Evolutionary conservation across 2,797 vertebrate genomes (phyloP).

Genomic region (Lagorchestes hirsutus): DNA sequence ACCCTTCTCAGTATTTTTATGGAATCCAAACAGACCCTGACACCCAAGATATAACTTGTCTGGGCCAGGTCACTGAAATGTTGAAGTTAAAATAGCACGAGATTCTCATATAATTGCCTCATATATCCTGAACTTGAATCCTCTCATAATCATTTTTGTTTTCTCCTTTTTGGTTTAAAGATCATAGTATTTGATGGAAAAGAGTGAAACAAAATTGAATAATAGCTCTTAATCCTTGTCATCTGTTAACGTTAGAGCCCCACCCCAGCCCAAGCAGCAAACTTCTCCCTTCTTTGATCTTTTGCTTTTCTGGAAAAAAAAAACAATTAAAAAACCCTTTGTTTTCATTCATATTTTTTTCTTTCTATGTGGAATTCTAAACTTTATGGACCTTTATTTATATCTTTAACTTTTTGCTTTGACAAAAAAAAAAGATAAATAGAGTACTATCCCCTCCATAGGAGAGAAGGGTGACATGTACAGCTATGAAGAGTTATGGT

Average conservation of each 20-base stretch:
- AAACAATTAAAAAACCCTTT: not conserved
- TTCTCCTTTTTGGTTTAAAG: not conserved
- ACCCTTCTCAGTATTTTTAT: not conserved
- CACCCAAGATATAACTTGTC: not conserved
- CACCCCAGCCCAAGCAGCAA: not conserved
- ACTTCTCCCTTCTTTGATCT: not conserved
- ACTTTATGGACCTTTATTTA: conserved; percentile 87
- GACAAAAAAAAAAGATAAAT: conserved; percentile 74
- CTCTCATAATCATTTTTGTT: not conserved
- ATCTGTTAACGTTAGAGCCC: not conserved
- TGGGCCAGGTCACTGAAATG: not conserved
- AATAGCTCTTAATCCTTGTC: not conserved
- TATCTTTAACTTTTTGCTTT: conserved; percentile 85
- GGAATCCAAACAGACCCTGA: not conserved
- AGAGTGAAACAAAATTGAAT: not conserved
- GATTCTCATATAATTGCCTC: not conserved
- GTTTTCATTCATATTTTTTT: not conserved
- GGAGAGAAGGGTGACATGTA: conserved; percentile 73
- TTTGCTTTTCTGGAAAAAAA: not conserved
- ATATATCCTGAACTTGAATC: not conserved
- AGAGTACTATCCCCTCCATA: conserved; percentile 78
- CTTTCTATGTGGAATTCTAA: conserved; percentile 83
- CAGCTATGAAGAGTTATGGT: conserved; percentile 77
- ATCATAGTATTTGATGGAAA: not conserved
- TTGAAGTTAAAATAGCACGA: not conserved